phyloP scores from a whole-genome alignment of 2,113 vertebrate species.

The Excalfactoria chinensis region DNA sequence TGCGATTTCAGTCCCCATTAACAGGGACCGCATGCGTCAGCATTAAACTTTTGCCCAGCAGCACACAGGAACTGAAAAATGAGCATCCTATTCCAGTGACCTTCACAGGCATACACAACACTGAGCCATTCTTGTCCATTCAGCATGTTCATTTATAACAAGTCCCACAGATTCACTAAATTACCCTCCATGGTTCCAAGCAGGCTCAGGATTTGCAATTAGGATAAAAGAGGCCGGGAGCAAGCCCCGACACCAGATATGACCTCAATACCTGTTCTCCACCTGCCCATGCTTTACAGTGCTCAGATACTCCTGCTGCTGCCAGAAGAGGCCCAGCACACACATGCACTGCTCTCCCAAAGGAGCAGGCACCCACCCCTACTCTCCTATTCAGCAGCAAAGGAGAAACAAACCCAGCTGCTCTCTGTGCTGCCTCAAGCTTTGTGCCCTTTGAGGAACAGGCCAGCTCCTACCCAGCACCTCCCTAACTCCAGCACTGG shows the following conservation, averaged over 20 bases:
- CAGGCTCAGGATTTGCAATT: neutral
- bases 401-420: neutral
- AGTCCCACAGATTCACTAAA: neutral
- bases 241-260: neutral
- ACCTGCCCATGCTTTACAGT: neutral
- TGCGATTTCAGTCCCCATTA: neutral
- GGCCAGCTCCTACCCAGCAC: neutral
- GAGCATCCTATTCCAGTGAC: conserved; percentile 24
- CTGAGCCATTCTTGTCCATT: neutral
- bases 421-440: accelerated
- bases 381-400: neutral
- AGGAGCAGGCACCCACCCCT: neutral
- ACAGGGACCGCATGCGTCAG: conserved; percentile 12
- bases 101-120: neutral
- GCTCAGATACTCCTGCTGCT: accelerated
- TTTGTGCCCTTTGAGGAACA: neutral
- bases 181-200: neutral
- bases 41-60: conserved; percentile 40
- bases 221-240: neutral
- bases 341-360: accelerated
- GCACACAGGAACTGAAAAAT: conserved; percentile 19
- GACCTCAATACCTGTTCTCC: neutral
- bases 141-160: neutral
- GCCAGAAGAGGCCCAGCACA: neutral
- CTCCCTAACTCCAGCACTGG: neutral